A percentile compares a stretch with the other conserved stretches of the same genome.
These are phyloP conservation scores for Lamellibrachia columna DNA, from an alignment of 2,888 invertebrate species.

Conservation along the genomic window DNA sequence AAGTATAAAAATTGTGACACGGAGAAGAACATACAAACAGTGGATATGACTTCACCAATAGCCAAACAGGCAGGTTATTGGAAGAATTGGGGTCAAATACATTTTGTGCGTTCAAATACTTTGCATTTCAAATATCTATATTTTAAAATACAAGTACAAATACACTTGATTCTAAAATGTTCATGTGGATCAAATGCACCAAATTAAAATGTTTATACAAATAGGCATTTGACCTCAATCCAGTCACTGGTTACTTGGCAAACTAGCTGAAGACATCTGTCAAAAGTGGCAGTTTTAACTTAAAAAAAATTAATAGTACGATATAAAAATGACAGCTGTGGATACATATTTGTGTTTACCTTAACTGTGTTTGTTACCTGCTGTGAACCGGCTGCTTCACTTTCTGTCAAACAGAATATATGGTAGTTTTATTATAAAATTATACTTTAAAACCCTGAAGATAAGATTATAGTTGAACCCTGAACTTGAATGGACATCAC, in stretches of 20 bases:
- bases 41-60: not conserved
- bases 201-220: too few species aligned
- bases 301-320: not conserved
- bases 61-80: not conserved
- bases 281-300: not conserved
- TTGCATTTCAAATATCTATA: too few species aligned
- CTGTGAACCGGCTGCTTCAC: not conserved
- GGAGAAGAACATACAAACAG: not conserved
- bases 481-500: not conserved
- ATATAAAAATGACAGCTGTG: not conserved
- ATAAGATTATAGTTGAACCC: not conserved
- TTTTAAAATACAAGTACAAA: too few species aligned
- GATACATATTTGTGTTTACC: not conserved
- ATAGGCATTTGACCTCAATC: too few species aligned
- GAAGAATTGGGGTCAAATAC: too few species aligned
- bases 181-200: too few species aligned
- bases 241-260: too few species aligned
- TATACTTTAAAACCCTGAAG: not conserved
- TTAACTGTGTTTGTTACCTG: not conserved
- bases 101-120: too few species aligned
- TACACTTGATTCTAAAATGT: too few species aligned
- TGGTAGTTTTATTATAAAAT: not conserved
- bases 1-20: too few species aligned
- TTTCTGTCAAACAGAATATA: not conserved
- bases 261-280: not conserved